Evolutionary conservation across 2,113 vertebrate species (phyloP).

Genomic region (Mastomys natalensis): DNA sequence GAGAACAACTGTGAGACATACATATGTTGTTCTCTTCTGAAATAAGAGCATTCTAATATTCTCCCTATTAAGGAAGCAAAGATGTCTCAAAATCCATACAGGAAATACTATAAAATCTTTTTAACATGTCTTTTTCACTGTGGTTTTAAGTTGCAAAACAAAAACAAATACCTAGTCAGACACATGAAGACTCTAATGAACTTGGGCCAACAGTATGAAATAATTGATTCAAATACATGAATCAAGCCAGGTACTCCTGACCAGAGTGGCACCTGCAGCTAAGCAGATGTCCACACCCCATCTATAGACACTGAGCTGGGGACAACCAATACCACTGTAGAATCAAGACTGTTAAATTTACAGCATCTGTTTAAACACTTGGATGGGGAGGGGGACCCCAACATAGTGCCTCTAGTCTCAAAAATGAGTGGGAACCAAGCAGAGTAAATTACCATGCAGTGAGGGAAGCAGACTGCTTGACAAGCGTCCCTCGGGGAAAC

Average conservation of each 20-base stretch:
- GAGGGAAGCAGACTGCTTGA: background rate
- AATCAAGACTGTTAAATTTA: constrained; percentile 21
- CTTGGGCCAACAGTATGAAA: constrained; percentile 19
- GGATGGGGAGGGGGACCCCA: background rate
- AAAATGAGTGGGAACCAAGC: constrained; percentile 36
- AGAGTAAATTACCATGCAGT: background rate
- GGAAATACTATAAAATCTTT: constrained; percentile 26
- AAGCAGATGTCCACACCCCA: background rate
- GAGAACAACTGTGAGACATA: background rate
- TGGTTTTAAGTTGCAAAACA: constrained; percentile 6
- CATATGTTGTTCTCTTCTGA: background rate
- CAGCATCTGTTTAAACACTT: constrained; percentile 44
- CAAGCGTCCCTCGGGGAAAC: background rate
- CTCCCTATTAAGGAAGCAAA: background rate
- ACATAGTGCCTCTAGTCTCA: background rate
- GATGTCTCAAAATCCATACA: constrained; percentile 34
- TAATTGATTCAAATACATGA: background rate
- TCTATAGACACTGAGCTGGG: background rate
- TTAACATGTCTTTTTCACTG: background rate
- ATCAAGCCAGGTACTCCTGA: background rate
- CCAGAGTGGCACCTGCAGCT: background rate
- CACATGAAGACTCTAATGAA: background rate
- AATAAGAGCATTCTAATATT: background rate
- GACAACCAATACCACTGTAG: background rate
- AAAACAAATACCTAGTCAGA: constrained; percentile 53